Conservation (phyloP, 2,888 invertebrate species). For the Taenaris catops region DNA sequence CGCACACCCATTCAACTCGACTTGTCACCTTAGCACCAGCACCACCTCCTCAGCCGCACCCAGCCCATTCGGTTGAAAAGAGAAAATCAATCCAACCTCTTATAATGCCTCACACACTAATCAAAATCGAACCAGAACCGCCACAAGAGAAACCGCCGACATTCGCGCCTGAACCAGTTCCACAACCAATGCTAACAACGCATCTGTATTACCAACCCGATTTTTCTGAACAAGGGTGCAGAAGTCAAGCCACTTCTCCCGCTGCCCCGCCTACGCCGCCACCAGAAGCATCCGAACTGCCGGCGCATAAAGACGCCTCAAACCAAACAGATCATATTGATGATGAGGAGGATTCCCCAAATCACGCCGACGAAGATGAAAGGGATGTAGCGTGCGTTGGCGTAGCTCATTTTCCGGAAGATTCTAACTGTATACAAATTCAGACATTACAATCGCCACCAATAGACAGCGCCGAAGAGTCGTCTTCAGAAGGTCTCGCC, state of each 20-base stretch:
- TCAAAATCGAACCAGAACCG: constrained; percentile 86
- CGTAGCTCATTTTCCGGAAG: constrained; percentile 67
- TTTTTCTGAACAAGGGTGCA: constrained; percentile 66
- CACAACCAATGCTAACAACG: constrained; percentile 73
- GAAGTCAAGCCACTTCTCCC: constrained; percentile 81
- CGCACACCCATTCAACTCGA: constrained; percentile 84
- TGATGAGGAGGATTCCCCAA: constrained; percentile 82
- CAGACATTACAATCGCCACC: constrained; percentile 37
- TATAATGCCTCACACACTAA: constrained; percentile 74
- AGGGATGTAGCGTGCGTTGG: constrained; percentile 67
- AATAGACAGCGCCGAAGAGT: constrained; percentile 62
- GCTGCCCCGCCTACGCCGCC: constrained; percentile 77
- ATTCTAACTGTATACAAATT: constrained; percentile 35
- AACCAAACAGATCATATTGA: constrained; percentile 90
- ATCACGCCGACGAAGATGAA: constrained; percentile 67
- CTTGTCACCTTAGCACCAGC: constrained; percentile 83
- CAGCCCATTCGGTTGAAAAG: constrained; percentile 48
- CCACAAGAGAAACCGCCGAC: constrained; percentile 62
- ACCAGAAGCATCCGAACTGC: constrained; percentile 76
- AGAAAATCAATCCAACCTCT: constrained; percentile 70
- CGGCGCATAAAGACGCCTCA: constrained; percentile 88
- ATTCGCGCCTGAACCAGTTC: constrained; percentile 68
- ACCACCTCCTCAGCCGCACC: constrained; percentile 58
- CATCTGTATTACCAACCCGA: constrained; percentile 80
- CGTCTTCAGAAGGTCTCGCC: constrained; percentile 53